These are phyloP conservation scores for Oeneis ivallda DNA, from an alignment of 2,888 invertebrate species.

Conservation along the genomic window DNA sequence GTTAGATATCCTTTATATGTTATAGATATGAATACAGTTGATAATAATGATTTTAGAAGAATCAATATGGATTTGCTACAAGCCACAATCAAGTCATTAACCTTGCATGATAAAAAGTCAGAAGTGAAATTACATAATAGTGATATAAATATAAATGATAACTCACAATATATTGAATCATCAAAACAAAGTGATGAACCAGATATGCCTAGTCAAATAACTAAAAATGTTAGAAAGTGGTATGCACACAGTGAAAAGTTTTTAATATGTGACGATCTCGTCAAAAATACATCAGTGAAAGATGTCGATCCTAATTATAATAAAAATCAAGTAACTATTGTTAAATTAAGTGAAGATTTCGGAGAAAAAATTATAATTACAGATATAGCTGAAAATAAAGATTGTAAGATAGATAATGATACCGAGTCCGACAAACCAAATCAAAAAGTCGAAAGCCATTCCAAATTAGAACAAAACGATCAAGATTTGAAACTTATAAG, in stretches of 20 bases:
- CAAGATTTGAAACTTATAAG: background rate
- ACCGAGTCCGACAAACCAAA: background rate
- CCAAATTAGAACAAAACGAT: background rate
- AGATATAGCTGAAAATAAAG: background rate
- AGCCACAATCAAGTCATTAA: conserved; percentile 2
- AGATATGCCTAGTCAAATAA: background rate
- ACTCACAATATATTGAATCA: background rate
- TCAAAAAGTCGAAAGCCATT: background rate
- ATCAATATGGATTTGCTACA: conserved; percentile 6
- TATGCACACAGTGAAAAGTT: conserved; percentile 12
- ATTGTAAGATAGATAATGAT: background rate
- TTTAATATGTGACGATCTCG: background rate
- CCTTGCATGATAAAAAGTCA: background rate
- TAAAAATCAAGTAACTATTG: background rate
- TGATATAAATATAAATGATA: background rate
- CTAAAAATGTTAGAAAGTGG: conserved; percentile 12
- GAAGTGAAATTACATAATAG: background rate
- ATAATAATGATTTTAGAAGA: conserved; percentile 8
- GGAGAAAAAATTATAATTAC: background rate
- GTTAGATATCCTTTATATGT: background rate
- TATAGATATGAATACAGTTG: background rate
- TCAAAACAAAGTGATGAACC: background rate
- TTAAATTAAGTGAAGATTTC: background rate
- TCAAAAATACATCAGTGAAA: background rate
- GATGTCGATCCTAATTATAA: background rate